Conservation (phyloP, 2,113 vertebrate species). For the Morone saxatilis region DNA sequence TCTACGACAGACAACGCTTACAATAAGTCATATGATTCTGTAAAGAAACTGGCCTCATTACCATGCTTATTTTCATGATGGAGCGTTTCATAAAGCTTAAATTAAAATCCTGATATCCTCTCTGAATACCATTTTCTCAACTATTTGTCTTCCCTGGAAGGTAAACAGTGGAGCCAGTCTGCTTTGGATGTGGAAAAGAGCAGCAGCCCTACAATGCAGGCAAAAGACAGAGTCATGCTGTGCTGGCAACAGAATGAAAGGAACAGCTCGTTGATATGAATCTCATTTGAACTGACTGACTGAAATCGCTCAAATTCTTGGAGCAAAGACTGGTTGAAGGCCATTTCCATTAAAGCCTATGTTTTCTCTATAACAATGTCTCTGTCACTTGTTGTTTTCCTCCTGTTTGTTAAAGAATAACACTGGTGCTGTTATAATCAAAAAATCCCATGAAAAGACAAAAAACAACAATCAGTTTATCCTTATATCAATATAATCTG, state of each 20-base stretch:
- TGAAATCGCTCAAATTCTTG: slow-evolving; percentile 34
- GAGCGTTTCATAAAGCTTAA: background rate
- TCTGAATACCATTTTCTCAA: background rate
- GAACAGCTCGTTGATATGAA: slow-evolving; percentile 37
- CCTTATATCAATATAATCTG: background rate
- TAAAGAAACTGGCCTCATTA: background rate
- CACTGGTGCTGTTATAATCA: background rate
- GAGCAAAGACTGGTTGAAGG: slow-evolving; percentile 11
- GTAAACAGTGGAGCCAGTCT: slow-evolving; percentile 27
- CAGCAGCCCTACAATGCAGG: slow-evolving; percentile 19
- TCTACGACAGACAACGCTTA: background rate
- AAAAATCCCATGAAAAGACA: background rate
- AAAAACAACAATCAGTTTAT: background rate
- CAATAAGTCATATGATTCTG: background rate
- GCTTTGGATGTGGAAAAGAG: slow-evolving; percentile 18
- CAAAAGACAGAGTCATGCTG: slow-evolving; percentile 18
- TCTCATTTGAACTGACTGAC: slow-evolving; percentile 54
- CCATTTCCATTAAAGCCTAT: slow-evolving; percentile 1
- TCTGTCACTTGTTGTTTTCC: slow-evolving; percentile 12
- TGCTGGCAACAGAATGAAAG: slow-evolving; percentile 36
- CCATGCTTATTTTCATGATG: background rate
- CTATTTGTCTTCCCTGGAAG: slow-evolving; percentile 13
- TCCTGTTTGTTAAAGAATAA: slow-evolving; percentile 4
- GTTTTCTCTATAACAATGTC: background rate
- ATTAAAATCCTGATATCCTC: slow-evolving; percentile 21